Percentiles rank a stretch among this genome's conserved stretches.
Conservation (phyloP, 2,888 invertebrate species). For the Gryllus longicercus region DNA sequence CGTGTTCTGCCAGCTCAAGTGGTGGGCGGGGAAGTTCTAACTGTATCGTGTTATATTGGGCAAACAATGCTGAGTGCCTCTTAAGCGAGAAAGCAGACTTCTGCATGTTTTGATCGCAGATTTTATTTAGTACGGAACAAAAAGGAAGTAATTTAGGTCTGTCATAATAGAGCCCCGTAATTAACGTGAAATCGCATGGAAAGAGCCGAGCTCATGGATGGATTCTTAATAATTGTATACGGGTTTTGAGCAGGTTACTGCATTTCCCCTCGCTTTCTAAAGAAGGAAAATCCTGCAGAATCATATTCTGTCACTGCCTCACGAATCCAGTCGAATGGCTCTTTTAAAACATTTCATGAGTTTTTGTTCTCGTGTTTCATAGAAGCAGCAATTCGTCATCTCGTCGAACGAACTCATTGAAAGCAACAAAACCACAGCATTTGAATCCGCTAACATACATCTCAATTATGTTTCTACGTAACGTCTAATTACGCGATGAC, state of each 20-base stretch:
- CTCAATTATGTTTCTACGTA: too few relatives aligned
- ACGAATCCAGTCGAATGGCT: too few relatives aligned
- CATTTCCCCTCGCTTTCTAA: too few relatives aligned
- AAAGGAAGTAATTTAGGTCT: slow-evolving; percentile 19
- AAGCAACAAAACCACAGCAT: too few relatives aligned
- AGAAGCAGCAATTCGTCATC: too few relatives aligned
- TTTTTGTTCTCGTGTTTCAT: too few relatives aligned
- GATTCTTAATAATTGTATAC: slow-evolving; percentile 21
- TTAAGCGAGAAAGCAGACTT: slow-evolving; percentile 28
- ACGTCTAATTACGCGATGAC: too few relatives aligned
- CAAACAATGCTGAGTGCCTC: slow-evolving; percentile 31
- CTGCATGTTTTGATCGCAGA: slow-evolving; percentile 27
- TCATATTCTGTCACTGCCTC: too few relatives aligned
- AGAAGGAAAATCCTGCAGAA: too few relatives aligned
- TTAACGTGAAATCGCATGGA: slow-evolving; percentile 33
- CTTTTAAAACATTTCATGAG: too few relatives aligned
- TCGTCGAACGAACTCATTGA: too few relatives aligned
- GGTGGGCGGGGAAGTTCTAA: background rate
- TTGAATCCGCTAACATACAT: too few relatives aligned
- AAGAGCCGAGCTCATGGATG: slow-evolving; percentile 22
- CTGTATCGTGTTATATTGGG: slow-evolving; percentile 26
- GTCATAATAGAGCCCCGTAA: slow-evolving; percentile 19
- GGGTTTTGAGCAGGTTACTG: slow-evolving; percentile 20
- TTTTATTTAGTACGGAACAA: slow-evolving; percentile 23
- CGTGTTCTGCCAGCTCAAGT: slow-evolving; percentile 10